Evolutionary conservation across 2,888 invertebrate species (phyloP).

Genomic region (Tipula unca): DNA sequence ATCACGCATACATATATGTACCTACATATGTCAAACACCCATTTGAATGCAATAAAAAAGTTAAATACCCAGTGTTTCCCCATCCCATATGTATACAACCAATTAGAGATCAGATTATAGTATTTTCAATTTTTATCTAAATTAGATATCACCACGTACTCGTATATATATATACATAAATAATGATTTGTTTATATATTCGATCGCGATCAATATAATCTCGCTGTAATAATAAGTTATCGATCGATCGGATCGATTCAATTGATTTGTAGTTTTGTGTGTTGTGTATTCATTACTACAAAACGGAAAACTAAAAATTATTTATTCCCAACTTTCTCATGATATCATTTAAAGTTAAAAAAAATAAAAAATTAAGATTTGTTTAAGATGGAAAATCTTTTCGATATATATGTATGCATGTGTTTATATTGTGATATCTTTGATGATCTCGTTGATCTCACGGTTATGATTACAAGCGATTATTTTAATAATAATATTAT

Average conservation of each 20-base stretch:
- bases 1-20: not conserved
- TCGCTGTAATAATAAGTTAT: not conserved
- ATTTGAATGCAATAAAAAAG: not conserved
- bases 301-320: not conserved
- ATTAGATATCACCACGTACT: not conserved
- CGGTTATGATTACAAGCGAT: conserved; percentile 14
- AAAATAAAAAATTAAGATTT: conserved; percentile 1
- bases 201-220: not conserved
- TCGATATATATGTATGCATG: not conserved
- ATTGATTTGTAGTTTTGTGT: not conserved
- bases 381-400: not conserved
- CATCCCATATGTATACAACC: not conserved
- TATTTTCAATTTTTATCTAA: not conserved
- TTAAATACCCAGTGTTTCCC: not conserved
- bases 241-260: not conserved
- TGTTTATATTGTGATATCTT: not conserved
- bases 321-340: conserved; percentile 14
- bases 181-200: not conserved
- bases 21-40: not conserved
- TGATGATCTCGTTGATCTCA: conserved; percentile 2
- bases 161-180: too few species aligned
- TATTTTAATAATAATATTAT: not conserved
- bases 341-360: not conserved
- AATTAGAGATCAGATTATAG: not conserved
- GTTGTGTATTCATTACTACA: not conserved